Conservation (phyloP, 2,113 vertebrate genomes). For the Dicentrarchus labrax region DNA sequence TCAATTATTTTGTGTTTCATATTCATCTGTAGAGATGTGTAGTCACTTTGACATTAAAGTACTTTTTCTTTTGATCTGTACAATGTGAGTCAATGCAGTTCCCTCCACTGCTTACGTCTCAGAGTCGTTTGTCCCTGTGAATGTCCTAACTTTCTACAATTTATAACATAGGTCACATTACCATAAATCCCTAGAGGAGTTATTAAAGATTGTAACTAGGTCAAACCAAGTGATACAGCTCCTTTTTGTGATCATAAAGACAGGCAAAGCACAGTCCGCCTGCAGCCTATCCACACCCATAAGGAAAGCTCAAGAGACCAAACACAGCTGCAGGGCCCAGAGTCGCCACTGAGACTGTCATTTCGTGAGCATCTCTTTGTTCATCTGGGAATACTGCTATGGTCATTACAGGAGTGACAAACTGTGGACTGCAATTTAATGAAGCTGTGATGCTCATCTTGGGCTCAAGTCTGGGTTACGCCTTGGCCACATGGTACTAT, state of each 20-base stretch:
- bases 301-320: no score
- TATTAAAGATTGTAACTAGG: background rate
- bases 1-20: background rate
- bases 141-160: background rate
- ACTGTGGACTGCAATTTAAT: background rate
- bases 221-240: background rate
- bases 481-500: background rate
- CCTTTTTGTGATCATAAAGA: constrained; percentile 5
- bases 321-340: no score
- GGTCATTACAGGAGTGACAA: background rate
- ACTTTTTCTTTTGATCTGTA: background rate
- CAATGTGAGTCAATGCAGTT: background rate
- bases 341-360: background rate
- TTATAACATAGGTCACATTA: background rate
- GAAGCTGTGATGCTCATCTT: background rate
- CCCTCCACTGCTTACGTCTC: background rate
- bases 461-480: background rate
- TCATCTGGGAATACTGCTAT: background rate
- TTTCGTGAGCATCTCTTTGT: background rate
- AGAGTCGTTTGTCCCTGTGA: background rate
- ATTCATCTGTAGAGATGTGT: background rate
- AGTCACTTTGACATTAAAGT: background rate
- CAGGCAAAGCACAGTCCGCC: background rate
- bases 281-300: background rate
- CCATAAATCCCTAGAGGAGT: background rate